Evolutionary conservation across 1,140 invertebrate species (phyloP), one percentile per base, ranked within the genome.

Genomic region (Drosophila busckii): DNA sequence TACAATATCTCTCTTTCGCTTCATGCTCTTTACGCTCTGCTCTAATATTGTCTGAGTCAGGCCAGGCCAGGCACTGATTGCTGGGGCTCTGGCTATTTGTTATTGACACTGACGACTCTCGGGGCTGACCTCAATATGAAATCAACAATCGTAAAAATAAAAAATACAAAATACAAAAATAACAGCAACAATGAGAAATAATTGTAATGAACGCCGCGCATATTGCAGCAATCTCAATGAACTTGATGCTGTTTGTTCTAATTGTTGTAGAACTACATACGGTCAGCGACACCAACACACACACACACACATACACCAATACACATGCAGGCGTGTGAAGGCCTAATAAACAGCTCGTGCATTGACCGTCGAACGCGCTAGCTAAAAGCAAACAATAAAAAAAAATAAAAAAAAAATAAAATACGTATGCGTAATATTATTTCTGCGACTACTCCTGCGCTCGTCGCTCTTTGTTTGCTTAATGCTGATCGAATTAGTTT

Each of bases 161-260:
- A 40, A 25, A 9, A 9, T 29, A 25, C 26, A 16, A 31, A 19
- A 7, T 42, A 15, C 20, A 12, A 5, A 32, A 16, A 6, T 20
- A 8, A 28, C 32, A 25, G 29, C 15, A 0, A 35, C 32, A 3
- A 17, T 6, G 22, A 20, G 23, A 9, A 49, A 63, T 55, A 56
- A 53, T 25, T 34, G 34, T 28, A 59, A 50, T 61, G 69, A 73
- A 68, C 69, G 40, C 48, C n/a, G n/a, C n/a, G n/a, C n/a, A n/a
- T n/a, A 59, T 55, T 54, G 46, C 35, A n/a, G n/a, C n/a, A 48
- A 52, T 61, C 41, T 23, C 62, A 60, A 28, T 54, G 52, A 78
- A 62, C 73, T 70, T 15, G 49, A 28, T 38, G 55, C 45, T 62
- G 53, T 80, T 68, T 68, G 58, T 78, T 78, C 73, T 78, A 80